Evolutionary conservation across 2,797 vertebrate genomes (phyloP).

Genomic region (Ctenopoma multispine): DNA sequence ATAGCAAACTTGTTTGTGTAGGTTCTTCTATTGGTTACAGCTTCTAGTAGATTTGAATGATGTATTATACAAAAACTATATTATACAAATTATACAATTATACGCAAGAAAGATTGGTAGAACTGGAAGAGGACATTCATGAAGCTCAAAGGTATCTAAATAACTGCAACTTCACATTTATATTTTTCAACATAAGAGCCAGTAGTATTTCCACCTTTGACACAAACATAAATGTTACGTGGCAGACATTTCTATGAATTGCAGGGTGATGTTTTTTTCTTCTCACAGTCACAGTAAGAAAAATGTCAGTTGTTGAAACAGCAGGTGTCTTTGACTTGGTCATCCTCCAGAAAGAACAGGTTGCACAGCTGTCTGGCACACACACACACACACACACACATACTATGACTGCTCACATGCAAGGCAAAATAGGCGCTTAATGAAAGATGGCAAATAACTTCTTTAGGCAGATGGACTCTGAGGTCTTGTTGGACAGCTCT

Average conservation of each 20-base stretch:
- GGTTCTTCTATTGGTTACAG: slow-evolving; percentile 8
- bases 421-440: slow-evolving; percentile 48
- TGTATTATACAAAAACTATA: not conserved
- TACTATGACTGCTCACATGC: slow-evolving; percentile 2
- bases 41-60: slow-evolving; percentile 16
- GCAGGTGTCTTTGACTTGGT: slow-evolving; percentile 79
- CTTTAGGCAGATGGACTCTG: slow-evolving; percentile 37
- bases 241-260: slow-evolving; percentile 40
- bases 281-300: slow-evolving; percentile 40
- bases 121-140: slow-evolving; percentile 5
- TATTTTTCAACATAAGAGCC: not conserved
- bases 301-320: slow-evolving; percentile 51
- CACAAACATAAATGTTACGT: not conserved
- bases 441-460: slow-evolving; percentile 72
- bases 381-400: slow-evolving; percentile 6
- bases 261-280: not conserved
- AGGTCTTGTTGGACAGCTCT: slow-evolving; percentile 45
- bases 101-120: not conserved
- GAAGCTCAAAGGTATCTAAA: not conserved
- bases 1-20: not conserved
- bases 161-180: not conserved
- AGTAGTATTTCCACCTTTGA: not conserved
- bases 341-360: slow-evolving; percentile 68
- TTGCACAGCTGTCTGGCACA: slow-evolving; percentile 71
- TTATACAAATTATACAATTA: not conserved